A percentile compares a stretch with the other conserved stretches of the same genome.
phyloP scores from a whole-genome alignment of 2,113 vertebrate genomes.

The Phainopepla nitens region DNA sequence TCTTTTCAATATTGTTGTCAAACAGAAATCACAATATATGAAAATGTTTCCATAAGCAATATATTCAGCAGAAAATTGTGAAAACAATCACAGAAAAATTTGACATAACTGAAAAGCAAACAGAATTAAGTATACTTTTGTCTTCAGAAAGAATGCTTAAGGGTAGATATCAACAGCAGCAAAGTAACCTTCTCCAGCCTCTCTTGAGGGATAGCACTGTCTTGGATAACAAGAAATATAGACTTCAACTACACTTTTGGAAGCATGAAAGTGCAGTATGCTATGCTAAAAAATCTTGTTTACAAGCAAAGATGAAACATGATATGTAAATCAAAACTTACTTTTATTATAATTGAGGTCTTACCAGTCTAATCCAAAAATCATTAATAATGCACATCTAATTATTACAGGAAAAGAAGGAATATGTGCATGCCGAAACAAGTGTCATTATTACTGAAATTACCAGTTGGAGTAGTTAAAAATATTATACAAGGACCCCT shows the following conservation, averaged over 20 bases:
- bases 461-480: neutral
- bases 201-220: neutral
- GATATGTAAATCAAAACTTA: neutral
- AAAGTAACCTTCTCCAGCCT: neutral
- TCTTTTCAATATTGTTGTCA: neutral
- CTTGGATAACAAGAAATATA: neutral
- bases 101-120: neutral
- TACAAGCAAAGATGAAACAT: neutral
- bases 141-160: neutral
- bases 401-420: neutral
- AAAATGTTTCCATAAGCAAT: neutral
- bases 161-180: neutral
- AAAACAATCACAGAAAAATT: slow-evolving; percentile 8
- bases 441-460: neutral
- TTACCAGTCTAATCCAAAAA: neutral
- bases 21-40: neutral
- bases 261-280: neutral
- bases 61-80: slow-evolving; percentile 20
- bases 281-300: neutral
- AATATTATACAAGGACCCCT: neutral
- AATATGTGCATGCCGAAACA: neutral
- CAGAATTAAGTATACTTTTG: neutral
- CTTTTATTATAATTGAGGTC: neutral
- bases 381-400: neutral
- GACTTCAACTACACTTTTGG: neutral